phyloP scores from a whole-genome alignment of 2,888 invertebrate genomes.

The Leucophenga maculata region DNA sequence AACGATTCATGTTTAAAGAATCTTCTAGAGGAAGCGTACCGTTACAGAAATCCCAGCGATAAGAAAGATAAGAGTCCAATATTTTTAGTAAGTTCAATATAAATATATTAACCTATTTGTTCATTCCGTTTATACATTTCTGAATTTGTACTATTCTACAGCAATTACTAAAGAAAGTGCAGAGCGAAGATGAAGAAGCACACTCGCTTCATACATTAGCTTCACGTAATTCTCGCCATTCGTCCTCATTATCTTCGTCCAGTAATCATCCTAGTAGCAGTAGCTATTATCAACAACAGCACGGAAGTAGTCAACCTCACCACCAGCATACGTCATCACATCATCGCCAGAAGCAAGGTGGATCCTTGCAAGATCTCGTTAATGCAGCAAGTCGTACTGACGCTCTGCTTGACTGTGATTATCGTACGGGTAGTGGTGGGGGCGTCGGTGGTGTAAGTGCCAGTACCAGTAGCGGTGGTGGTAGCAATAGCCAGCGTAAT shows the following conservation, averaged over 20 bases:
- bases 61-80: slow-evolving; percentile 87
- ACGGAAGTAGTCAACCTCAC: slow-evolving; percentile 18
- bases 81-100: slow-evolving; percentile 78
- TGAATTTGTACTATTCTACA: slow-evolving; percentile 11
- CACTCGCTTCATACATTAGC: slow-evolving; percentile 63
- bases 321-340: slow-evolving; percentile 33
- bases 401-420: slow-evolving; percentile 68
- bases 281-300: slow-evolving; percentile 25
- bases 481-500: slow-evolving; percentile 24
- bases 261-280: slow-evolving; percentile 43
- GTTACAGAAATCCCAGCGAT: slow-evolving; percentile 88
- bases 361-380: slow-evolving; percentile 77
- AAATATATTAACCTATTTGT: background rate
- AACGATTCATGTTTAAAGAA: slow-evolving; percentile 85
- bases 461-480: background rate
- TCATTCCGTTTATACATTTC: too few species aligned
- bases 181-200: slow-evolving; percentile 79
- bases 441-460: background rate
- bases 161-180: slow-evolving; percentile 77
- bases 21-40: slow-evolving; percentile 86
- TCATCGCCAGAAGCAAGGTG: slow-evolving; percentile 74
- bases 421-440: slow-evolving; percentile 45
- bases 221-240: slow-evolving; percentile 67
- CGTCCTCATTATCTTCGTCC: slow-evolving; percentile 59
- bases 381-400: slow-evolving; percentile 72